Conservation (phyloP, 2,113 vertebrate species). For the Clarias gariepinus region DNA sequence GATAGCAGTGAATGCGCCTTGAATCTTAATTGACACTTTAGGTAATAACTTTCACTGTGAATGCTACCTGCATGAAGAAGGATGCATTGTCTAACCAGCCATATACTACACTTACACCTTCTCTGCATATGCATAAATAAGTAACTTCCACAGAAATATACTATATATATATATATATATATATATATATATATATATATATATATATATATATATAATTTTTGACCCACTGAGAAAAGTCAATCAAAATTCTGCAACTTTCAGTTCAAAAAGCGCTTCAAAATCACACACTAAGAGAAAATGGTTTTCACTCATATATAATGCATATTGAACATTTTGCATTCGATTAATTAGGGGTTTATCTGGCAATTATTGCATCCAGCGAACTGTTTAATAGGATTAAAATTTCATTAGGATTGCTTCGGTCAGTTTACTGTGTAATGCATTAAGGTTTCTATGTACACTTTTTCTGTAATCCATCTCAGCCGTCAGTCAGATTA, state of each 20-base stretch:
- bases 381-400: not conserved
- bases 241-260: not conserved
- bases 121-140: no score
- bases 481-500: not conserved
- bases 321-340: not conserved
- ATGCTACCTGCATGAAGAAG: not conserved
- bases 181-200: no score
- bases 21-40: not conserved
- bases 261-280: not conserved
- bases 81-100: not conserved
- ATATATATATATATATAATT: no score
- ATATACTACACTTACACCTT: not conserved
- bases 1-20: not conserved
- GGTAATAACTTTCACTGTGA: not conserved
- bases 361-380: not conserved
- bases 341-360: not conserved
- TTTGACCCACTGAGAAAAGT: not conserved
- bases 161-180: no score
- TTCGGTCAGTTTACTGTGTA: not conserved
- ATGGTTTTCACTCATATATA: not conserved
- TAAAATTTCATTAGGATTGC: not conserved
- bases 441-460: not conserved
- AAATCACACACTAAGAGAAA: not conserved
- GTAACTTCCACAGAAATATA: no score
- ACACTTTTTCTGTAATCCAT: not conserved